Base-by-base conservation (phyloP, 2,797 vertebrate genomes). In the Mallotus villosus region DNA sequence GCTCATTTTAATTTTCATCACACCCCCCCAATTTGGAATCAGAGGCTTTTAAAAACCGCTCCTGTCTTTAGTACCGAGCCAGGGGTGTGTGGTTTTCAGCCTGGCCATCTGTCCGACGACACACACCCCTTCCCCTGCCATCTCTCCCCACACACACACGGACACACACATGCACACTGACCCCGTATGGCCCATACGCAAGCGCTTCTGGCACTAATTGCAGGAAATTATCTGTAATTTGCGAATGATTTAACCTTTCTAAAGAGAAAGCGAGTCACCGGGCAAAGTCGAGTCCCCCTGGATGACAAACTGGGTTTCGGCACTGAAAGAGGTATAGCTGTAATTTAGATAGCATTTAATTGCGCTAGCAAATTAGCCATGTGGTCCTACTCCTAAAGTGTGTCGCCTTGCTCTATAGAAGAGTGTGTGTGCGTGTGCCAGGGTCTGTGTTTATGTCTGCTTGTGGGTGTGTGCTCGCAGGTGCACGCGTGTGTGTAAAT, bases 241-340 rank as follows among this genome's bases (percentile, higher is more conserved):
- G 86, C 85, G 83, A 89, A 85, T 73, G 76, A 85, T 82, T 89
- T 88, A 87, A 88, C 87, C 88, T 87, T 87, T 85, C 84, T 88
- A 84, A 82, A 74, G 77, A 81, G 72, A 85, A 87, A 85, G 84
- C 78, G 87, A 78, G 82, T 80, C 80, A 79, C 74, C 79, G 82
- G 81, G 77, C 76, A 41, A 83, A 76, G 75, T 63, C 7, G 70
- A 83, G 75, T 84, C 82, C 81, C 86, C 71, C 68, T 74, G 78
- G 84, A 84, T 77, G 73, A 76, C 67, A 84, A 77, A 78, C 68
- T 70, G 60, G 65, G 71, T 78, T 76, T 32, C 65, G 68, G 72
- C 79, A 77, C 82, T 84, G 84, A 67, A 76, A 74, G 75, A 68
- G 81, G 64, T 24, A 76, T 34, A 81, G 76, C 74, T 60, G 78